Percentiles rank a stretch among this genome's conserved stretches.
Conservation (phyloP, 1,140 invertebrate species). For the Samia ricini region DNA sequence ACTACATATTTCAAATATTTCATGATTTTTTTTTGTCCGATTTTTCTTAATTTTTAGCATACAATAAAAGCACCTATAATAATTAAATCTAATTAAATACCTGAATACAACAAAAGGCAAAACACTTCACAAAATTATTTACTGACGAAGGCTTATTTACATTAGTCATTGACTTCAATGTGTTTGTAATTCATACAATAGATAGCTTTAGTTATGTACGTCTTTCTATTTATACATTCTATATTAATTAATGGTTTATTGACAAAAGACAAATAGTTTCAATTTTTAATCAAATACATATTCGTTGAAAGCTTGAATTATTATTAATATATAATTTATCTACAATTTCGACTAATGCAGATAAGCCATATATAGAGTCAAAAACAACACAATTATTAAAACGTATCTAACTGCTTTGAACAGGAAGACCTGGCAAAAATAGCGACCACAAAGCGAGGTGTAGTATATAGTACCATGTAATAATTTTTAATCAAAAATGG, state of each 20-base stretch:
- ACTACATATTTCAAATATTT: conserved; percentile 23
- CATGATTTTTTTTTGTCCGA: conserved; percentile 19
- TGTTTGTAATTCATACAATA: neutral
- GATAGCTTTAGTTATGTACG: neutral
- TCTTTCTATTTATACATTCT: too few relatives aligned
- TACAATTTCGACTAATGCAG: neutral
- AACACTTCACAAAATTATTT: conserved; percentile 45
- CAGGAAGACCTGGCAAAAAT: conserved; percentile 51
- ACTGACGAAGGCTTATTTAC: conserved; percentile 5
- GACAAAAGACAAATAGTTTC: neutral
- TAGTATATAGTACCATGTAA: too few relatives aligned
- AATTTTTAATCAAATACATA: neutral
- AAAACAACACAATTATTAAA: conserved; percentile 13
- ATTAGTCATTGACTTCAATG: conserved; percentile 8
- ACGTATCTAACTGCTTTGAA: conserved; percentile 32
- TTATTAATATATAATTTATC: neutral
- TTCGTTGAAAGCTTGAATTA: too few relatives aligned
- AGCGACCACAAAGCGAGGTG: conserved; percentile 49
- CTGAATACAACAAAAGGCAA: conserved; percentile 43
- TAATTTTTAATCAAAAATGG: neutral
- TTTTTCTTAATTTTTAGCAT: conserved; percentile 23
- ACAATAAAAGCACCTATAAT: conserved; percentile 33
- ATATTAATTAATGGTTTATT: neutral
- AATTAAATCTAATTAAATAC: conserved; percentile 44
- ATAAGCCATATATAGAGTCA: conserved; percentile 8